Evolutionary conservation across 2,113 vertebrate species (phyloP), one percentile per base, ranked within the genome.

Genomic region (Thinocorus orbignyianus): DNA sequence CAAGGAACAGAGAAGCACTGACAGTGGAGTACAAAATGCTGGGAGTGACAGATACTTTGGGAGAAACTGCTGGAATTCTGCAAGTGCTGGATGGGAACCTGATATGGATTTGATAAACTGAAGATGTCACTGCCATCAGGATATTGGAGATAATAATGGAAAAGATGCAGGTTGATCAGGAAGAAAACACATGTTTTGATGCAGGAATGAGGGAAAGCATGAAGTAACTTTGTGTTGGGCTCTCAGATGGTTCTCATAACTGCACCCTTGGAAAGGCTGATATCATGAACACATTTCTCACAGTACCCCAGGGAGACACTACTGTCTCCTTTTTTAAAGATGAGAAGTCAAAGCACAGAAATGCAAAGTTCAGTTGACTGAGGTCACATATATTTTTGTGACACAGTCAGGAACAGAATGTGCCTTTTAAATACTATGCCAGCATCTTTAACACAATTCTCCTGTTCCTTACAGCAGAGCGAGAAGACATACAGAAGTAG

Each of bases 381-480:
- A 88, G 95, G 93, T 96, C 77, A 88, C 90, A 74, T 81, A 81
- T 23, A 86, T 81, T 90, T 94, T 86, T 96, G 80, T 94, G 86
- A 93, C 57, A 61, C 48, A 93, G 85, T 69, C 90, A 94, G 88
- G 90, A 96, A 93, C 85, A 95, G 80, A 93, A 93, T 93, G 95
- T 95, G 92, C 72, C 48, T 91, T 88, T 96, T 93, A 77, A 92
- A 86, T 96, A 73, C 9, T 90, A 7, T 2, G 64, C 88, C 90
- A 93, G 88, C 65, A 81, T 94, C 90, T 88, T 84, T 76, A 88
- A 81, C 80, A 68, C 69, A 84, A 70, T 70, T 66, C 80, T 83
- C 64, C 93, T 93, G 80, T 78, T 96, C 44, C 88, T 86, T 90
- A 58, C 52, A 71, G 60, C 70, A 83, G 55, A 57, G 55, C 81